A percentile compares a stretch with the other conserved stretches of the same genome.
phyloP scores from a whole-genome alignment of 2,797 vertebrate species.

The Fundulus diaphanus region DNA sequence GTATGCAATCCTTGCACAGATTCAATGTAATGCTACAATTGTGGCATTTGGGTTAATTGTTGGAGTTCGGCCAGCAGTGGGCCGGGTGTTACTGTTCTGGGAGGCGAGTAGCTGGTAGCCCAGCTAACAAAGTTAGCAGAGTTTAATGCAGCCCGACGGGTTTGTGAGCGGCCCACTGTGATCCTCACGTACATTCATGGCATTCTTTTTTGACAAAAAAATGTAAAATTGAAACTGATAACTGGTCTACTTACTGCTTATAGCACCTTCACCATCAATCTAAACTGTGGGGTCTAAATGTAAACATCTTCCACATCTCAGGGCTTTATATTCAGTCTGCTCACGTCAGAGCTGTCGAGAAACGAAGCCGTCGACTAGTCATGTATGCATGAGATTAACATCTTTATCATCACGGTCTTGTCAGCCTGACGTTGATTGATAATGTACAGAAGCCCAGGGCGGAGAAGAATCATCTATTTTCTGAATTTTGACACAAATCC shows the following conservation, averaged over 20 bases:
- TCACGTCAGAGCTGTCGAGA: slow-evolving; percentile 10
- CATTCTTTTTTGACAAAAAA: neutral
- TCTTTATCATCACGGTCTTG: slow-evolving; percentile 28
- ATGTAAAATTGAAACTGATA: neutral
- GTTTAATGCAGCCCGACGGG: too few species aligned
- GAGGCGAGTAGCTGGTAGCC: too few species aligned
- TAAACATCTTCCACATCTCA: slow-evolving; percentile 28
- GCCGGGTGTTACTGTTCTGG: too few species aligned
- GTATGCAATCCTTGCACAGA: too few species aligned
- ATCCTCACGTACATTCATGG: too few species aligned
- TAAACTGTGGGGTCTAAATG: neutral
- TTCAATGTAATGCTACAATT: too few species aligned
- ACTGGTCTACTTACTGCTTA: too few species aligned
- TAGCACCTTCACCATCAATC: neutral
- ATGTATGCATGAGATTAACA: slow-evolving; percentile 48
- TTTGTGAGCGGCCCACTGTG: too few species aligned
- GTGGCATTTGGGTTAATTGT: too few species aligned
- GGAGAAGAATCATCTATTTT: slow-evolving; percentile 17
- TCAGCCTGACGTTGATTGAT: slow-evolving; percentile 36
- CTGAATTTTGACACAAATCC: slow-evolving; percentile 57
- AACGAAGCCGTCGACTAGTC: slow-evolving; percentile 24
- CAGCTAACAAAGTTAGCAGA: too few species aligned
- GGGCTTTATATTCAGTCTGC: slow-evolving; percentile 23
- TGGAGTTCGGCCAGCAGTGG: too few species aligned
- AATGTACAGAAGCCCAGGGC: slow-evolving; percentile 13